A percentile compares a stretch with the other conserved stretches of the same genome.
These are phyloP conservation scores for Pristionchus entomophagus DNA, from an alignment of 2,888 invertebrate species.

Conservation along the genomic window DNA sequence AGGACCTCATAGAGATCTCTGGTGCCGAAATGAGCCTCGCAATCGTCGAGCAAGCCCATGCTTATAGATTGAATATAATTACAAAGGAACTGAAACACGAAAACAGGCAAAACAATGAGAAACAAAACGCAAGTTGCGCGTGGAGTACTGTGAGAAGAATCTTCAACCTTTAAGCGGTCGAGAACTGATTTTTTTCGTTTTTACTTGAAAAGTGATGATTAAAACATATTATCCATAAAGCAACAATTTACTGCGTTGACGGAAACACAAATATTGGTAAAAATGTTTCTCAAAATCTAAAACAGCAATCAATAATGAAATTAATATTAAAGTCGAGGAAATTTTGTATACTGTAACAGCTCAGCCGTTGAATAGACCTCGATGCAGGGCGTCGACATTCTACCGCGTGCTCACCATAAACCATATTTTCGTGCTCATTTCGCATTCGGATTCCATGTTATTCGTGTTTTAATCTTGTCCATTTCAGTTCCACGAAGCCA, in stretches of 20 bases:
- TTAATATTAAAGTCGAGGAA: too few species aligned
- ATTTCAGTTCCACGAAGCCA: conserved; percentile 3
- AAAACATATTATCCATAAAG: too few species aligned
- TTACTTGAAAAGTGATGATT: too few species aligned
- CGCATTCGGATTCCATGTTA: background rate
- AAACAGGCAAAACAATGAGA: background rate
- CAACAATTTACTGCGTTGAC: too few species aligned
- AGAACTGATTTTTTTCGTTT: background rate
- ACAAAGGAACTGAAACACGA: background rate
- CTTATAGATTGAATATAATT: too few species aligned
- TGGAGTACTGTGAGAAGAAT: background rate
- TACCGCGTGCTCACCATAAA: conserved; percentile 12
- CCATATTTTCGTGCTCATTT: background rate
- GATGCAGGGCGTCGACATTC: too few species aligned
- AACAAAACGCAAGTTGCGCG: background rate
- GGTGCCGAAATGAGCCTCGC: conserved; percentile 59
- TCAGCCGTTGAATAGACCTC: too few species aligned
- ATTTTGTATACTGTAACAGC: too few species aligned
- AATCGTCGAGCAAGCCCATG: conserved; percentile 56
- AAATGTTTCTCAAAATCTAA: too few species aligned
- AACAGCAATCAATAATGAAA: too few species aligned
- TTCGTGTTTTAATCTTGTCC: background rate
- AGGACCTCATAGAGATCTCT: conserved; percentile 63
- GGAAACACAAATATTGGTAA: too few species aligned
- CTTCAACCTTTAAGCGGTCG: background rate